These are phyloP conservation scores for Anastatus disparis DNA, from an alignment of 1,140 invertebrate genomes.

Conservation along the genomic window DNA sequence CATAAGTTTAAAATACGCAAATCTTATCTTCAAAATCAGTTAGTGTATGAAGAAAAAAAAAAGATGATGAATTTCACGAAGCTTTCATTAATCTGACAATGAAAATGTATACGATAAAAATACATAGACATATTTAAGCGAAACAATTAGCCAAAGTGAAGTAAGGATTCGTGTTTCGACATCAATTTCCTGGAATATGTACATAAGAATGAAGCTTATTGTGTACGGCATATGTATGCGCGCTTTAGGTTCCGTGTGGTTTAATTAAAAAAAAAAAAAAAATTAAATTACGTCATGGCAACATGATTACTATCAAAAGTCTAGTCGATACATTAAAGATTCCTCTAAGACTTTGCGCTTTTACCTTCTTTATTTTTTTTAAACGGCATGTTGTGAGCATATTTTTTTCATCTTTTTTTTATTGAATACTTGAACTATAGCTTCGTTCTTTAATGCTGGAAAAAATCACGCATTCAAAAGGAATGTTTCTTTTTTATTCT, in stretches of 20 bases:
- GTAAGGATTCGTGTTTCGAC: not conserved
- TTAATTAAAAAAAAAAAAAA: too few relatives aligned
- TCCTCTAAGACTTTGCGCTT: not conserved
- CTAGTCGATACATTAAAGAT: not conserved
- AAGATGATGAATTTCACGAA: not conserved
- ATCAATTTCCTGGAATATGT: constrained; percentile 5
- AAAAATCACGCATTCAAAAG: too few relatives aligned
- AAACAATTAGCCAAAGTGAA: not conserved
- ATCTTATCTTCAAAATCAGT: too few relatives aligned
- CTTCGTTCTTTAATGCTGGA: too few relatives aligned
- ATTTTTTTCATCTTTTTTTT: constrained; percentile 3
- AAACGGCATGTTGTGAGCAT: not conserved
- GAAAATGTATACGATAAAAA: not conserved
- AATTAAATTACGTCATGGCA: constrained; percentile 29
- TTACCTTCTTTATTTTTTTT: not conserved
- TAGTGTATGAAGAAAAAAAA: not conserved
- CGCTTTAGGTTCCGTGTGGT: too few relatives aligned
- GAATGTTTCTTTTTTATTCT: too few relatives aligned
- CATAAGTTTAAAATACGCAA: too few relatives aligned
- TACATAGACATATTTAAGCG: too few relatives aligned
- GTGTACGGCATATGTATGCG: too few relatives aligned
- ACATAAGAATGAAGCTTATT: constrained; percentile 14
- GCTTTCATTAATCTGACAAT: not conserved
- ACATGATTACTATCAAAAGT: not conserved
- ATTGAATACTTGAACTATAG: too few relatives aligned